Evolutionary conservation across 1,140 invertebrate genomes (phyloP).

Genomic region (Drosophila orena): DNA sequence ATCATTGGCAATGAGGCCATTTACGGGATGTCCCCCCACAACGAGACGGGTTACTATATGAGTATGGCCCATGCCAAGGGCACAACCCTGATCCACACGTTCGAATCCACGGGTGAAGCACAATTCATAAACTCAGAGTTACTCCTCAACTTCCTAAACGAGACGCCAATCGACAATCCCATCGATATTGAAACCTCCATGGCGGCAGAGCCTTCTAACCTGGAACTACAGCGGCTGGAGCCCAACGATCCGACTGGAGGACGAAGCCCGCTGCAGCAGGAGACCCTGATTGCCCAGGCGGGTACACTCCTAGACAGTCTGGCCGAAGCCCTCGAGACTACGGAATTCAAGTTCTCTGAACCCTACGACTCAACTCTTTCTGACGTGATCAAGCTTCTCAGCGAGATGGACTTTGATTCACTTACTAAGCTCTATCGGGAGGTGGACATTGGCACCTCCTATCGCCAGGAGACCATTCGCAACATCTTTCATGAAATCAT

Average conservation of each 20-base stretch:
- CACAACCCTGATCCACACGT: conserved; percentile 80
- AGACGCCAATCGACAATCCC: conserved; percentile 72
- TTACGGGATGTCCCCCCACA: conserved; percentile 75
- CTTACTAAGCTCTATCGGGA: conserved; percentile 86
- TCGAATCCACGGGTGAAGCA: conserved; percentile 83
- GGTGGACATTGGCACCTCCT: conserved; percentile 87
- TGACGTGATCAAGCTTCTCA: conserved; percentile 85
- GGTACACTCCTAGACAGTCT: conserved; percentile 74
- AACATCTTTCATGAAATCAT: conserved; percentile 91
- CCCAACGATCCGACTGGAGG: conserved; percentile 77
- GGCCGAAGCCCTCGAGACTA: conserved; percentile 84
- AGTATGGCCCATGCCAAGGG: conserved; percentile 81
- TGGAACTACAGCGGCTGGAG: conserved; percentile 65
- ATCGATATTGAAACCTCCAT: conserved; percentile 78
- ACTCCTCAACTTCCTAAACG: conserved; percentile 72
- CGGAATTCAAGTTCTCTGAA: conserved; percentile 84
- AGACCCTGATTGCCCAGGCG: conserved; percentile 67
- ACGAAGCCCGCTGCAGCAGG: conserved; percentile 71
- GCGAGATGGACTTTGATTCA: conserved; percentile 86
- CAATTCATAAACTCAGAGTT: conserved; percentile 82
- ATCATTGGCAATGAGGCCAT: conserved; percentile 83
- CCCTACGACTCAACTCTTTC: conserved; percentile 85
- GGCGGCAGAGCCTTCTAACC: conserved; percentile 50
- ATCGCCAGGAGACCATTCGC: conserved; percentile 87
- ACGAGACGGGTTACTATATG: conserved; percentile 78